Evolutionary conservation across 2,797 vertebrate species (phyloP), one percentile per base, ranked within the genome.

Genomic region (Pangasius macronema): DNA sequence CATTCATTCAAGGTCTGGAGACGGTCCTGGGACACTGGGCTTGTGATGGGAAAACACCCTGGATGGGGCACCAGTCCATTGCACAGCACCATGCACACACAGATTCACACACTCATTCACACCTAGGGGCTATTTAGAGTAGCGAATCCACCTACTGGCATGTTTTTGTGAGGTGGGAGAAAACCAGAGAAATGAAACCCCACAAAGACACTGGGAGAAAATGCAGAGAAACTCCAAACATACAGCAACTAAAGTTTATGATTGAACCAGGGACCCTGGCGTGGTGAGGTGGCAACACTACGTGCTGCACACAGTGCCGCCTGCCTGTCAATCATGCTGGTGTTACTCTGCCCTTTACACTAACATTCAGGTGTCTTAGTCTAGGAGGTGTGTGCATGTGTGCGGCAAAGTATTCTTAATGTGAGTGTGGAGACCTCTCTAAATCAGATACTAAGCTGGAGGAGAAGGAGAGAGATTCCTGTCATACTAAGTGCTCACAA

Each of bases 261-360:
- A 20, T 65, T 0, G 6, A 49, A 30, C 27, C 27, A 30, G 27
- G n/a, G 33, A 27, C 36, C 3, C 0, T 20, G 24, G 79, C 42
- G 57, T 57, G 46, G 20, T 81, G 55, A 81, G 33, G 30, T 39
- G 11, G 24, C 27, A 51, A 30, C 42, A 49, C 27, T 30, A 51
- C 36, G 36, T 82, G 57, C 27, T 63, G 36, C 18, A 51, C n/a
- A 20, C 18, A 36, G 16, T 22, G 16, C 53, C 1, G 10, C 33
- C 22, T 82, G 13, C 59, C 80, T 82, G 39, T 65, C 59, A 49
- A 8, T 65, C 80, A 82, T 18, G 3, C 10, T 55, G 30, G 14
- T 80, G 77, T 80, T 53, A 6, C 36, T 81, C 24, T 82, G 57
- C 6, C 33, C 42, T 82, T 82, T 65, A 82, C 80, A 49, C 36